A percentile compares a stretch with the other conserved stretches of the same genome.
These are phyloP conservation scores for Chironex yamaguchii DNA, from an alignment of 30 jellyfish, hydroid and myxozoan species.

Conservation along the genomic window DNA sequence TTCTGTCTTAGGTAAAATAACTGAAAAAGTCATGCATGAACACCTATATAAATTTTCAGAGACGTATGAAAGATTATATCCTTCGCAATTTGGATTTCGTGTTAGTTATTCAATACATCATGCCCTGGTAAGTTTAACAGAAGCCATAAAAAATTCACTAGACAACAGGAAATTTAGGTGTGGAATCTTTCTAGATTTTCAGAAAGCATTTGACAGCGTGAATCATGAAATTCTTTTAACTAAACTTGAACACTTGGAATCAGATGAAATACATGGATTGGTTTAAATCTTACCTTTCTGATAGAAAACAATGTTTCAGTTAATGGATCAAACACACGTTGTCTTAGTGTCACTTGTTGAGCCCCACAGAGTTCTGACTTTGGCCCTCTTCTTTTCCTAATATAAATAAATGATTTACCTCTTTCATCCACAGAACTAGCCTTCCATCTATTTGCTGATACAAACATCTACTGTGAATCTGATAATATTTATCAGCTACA, in stretches of 20 bases:
- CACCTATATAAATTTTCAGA: conserved; percentile 36
- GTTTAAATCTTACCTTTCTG: conserved; percentile 40
- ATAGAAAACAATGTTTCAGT: conserved; percentile 33
- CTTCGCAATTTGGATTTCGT: conserved; percentile 62
- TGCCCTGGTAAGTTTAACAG: conserved; percentile 60
- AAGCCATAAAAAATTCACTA: background rate
- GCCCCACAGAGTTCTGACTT: conserved; percentile 71
- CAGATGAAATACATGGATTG: too few relatives aligned
- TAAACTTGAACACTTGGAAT: conserved; percentile 37
- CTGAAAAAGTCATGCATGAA: conserved; percentile 62
- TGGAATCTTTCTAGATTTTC: conserved; percentile 26
- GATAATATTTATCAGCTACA: conserved; percentile 23
- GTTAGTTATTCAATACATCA: conserved; percentile 46
- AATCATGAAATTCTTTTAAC: conserved; percentile 16
- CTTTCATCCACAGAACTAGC: conserved; percentile 17
- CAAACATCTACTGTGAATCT: conserved; percentile 58
- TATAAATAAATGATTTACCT: conserved; percentile 70
- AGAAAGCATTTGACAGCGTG: conserved; percentile 45
- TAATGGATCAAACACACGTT: conserved; percentile 4
- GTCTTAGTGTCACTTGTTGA: conserved; percentile 26
- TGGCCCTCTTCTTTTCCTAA: conserved; percentile 72
- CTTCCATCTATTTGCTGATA: conserved; percentile 66
- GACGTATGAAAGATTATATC: conserved; percentile 16
- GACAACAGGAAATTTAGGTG: background rate
- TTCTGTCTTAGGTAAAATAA: conserved; percentile 44